These are phyloP conservation scores for Malurus elegans DNA, from an alignment of 2,113 vertebrate species.

Conservation along the genomic window DNA sequence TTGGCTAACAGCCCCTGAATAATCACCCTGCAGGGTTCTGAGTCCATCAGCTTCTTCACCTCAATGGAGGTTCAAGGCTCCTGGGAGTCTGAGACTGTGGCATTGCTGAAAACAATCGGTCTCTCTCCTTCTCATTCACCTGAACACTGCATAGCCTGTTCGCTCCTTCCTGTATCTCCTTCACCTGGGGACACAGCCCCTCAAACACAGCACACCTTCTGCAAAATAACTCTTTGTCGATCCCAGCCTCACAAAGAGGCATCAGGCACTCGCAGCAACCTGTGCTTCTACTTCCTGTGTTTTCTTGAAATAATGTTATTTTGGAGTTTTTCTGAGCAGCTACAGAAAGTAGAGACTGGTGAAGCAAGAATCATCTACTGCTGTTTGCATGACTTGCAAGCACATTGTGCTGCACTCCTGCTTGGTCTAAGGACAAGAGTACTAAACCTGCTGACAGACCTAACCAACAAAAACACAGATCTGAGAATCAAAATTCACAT, in stretches of 20 bases:
- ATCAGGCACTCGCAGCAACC: not conserved
- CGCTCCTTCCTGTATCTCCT: not conserved
- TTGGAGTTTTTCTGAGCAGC: not conserved
- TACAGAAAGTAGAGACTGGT: not conserved
- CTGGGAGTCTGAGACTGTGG: not conserved
- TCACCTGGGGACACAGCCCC: not conserved
- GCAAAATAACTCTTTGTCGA: not conserved
- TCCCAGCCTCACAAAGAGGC: accelerated
- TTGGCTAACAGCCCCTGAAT: not conserved
- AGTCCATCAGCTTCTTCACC: not conserved
- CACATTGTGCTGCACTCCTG: accelerated
- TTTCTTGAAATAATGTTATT: not conserved
- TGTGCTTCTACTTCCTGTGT: not conserved
- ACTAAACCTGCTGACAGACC: not conserved
- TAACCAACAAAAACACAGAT: not conserved
- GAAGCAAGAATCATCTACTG: not conserved
- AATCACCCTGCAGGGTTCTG: not conserved
- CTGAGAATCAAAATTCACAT: not conserved
- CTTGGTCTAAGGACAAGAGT: not conserved
- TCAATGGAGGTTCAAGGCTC: not conserved
- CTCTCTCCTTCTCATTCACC: accelerated
- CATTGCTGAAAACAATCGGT: accelerated
- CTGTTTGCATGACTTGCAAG: not conserved
- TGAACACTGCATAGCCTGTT: accelerated
- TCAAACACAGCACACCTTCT: not conserved